Conservation (phyloP, 2,888 invertebrate species). For the Carterocephalus palaemon region DNA sequence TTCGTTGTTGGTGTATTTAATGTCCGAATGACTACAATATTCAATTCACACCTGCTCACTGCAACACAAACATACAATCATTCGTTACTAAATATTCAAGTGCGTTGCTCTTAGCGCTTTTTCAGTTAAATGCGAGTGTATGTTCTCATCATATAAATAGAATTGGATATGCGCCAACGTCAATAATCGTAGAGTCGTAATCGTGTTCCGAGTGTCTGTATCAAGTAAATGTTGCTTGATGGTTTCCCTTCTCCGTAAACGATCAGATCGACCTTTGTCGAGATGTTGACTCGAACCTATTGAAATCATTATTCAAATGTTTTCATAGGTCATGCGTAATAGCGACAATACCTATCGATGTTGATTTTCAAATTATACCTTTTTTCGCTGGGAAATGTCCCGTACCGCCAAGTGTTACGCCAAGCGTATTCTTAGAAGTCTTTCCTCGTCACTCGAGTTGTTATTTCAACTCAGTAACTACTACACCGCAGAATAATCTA, state of each 20-base stretch:
- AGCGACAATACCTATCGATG: too few species aligned
- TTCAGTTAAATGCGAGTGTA: constrained; percentile 28
- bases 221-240: constrained; percentile 69
- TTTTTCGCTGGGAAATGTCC: too few species aligned
- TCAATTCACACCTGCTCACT: neutral
- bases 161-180: constrained; percentile 65
- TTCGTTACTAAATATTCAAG: too few species aligned
- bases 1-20: too few species aligned
- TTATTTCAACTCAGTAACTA: too few species aligned
- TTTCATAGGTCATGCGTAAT: neutral
- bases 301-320: constrained; percentile 17
- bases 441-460: too few species aligned
- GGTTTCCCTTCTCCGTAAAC: constrained; percentile 57
- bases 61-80: constrained; percentile 9
- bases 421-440: too few species aligned
- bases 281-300: constrained; percentile 43
- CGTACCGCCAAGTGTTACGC: too few species aligned
- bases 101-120: constrained; percentile 24
- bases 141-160: constrained; percentile 38
- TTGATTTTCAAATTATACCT: too few species aligned
- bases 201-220: constrained; percentile 66
- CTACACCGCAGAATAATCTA: too few species aligned
- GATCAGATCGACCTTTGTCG: constrained; percentile 51
- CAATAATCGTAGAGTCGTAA: constrained; percentile 63
- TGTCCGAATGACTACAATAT: too few species aligned